phyloP scores from a whole-genome alignment of 1,140 invertebrate species.

The Drosophila lacertosa region DNA sequence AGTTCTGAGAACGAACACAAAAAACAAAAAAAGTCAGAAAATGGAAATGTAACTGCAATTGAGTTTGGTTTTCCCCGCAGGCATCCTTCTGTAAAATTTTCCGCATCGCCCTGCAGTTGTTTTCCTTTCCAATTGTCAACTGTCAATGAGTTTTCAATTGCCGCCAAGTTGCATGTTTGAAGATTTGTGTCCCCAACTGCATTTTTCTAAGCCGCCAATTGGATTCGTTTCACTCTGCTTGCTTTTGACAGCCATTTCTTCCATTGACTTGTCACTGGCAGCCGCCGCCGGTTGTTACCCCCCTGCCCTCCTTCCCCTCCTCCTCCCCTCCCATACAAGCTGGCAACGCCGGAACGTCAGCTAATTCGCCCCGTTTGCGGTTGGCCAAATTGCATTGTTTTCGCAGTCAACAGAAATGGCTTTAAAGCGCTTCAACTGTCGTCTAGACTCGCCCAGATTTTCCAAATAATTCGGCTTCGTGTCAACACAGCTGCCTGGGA shows the following conservation, averaged over 20 bases:
- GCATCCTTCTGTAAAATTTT: background rate
- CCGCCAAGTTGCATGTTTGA: constrained; percentile 80
- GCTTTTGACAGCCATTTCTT: constrained; percentile 65
- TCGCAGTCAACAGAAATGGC: constrained; percentile 30
- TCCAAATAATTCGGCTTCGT: background rate
- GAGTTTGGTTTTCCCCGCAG: constrained; percentile 57
- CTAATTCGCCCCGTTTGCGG: constrained; percentile 64
- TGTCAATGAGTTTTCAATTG: constrained; percentile 82
- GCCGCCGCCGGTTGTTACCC: constrained; percentile 15
- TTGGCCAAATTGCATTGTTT: constrained; percentile 62
- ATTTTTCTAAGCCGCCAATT: constrained; percentile 63
- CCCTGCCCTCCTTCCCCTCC: too few relatives aligned
- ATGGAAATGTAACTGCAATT: constrained; percentile 79
- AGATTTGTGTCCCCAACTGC: constrained; percentile 39
- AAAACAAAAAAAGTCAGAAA: constrained; percentile 21
- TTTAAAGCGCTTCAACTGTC: constrained; percentile 10
- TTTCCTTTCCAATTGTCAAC: constrained; percentile 66
- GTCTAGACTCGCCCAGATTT: constrained; percentile 29
- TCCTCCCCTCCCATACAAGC: background rate
- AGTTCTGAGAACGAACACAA: constrained; percentile 34
- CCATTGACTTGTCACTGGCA: constrained; percentile 64
- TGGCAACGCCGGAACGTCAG: constrained; percentile 22
- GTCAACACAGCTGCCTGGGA: constrained; percentile 44
- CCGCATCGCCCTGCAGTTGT: background rate
- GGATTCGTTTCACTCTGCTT: constrained; percentile 60